Base-by-base conservation (phyloP, 2,797 vertebrate genomes). In the Mus caroli region DNA sequence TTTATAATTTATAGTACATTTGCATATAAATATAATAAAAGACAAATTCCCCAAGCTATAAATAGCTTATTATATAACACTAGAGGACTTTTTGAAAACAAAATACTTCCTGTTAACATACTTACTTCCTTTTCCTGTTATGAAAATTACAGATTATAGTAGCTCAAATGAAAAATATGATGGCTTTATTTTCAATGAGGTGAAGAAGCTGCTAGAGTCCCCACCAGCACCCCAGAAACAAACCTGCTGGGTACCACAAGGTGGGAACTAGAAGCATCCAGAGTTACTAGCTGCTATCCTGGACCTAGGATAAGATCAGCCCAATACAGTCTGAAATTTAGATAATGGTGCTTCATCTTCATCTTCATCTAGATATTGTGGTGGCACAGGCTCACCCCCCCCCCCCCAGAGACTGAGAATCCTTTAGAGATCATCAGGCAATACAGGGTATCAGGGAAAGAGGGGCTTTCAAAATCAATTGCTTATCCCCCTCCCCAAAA, bases 11-110 rank as follows among this genome's bases (percentile, higher is more conserved):
- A 93, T 92, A 87, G 40, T 60, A 69, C 52, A 92, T 75, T 79
- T 34, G 64, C 43, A 93, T 56, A 64, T 83, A 92, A 94, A 86
- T 85, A 77, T 43, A 95, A 84, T 58, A 92, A 60, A 62, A 85
- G 14, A 22, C 86, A 94, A 95, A 96, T 64, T 91, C 96, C 96
- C 88, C 56, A 95, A 82, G 56, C 34, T 96, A 93, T 76, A 96
- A 92, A 94, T 67, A 90, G 62, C 88, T 77, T 86, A 82, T 50
- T 89, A 78, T 90, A 80, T 90, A 80, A 90, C 86, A 84, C 17
- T 62, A 79, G 58, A 92, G 83, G 91, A 52, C 46, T 71, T 95
- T 92, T 91, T 52, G 84, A 94, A 56, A 94, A 92, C 11, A 85
- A 93, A 50, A 92, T 82, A 82, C 50, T 91, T 94, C 60, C 56